A percentile compares a stretch with the other conserved stretches of the same genome.
These are phyloP conservation scores for Tetraodon nigroviridis DNA, from an alignment of 2,113 vertebrate species.

Conservation along the genomic window DNA sequence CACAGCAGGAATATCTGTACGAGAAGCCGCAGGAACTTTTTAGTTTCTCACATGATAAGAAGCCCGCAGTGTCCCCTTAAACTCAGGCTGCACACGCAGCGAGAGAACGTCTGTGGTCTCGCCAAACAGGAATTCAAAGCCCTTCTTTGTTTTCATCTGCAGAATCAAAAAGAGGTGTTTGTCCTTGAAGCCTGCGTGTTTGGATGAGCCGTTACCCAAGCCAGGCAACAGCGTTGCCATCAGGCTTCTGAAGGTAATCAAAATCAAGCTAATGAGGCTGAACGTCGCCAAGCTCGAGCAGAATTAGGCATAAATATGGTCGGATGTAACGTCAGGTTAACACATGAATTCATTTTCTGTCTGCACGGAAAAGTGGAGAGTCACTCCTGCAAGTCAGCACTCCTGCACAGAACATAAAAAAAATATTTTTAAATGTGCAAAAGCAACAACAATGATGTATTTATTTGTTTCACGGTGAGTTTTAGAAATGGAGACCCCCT, in stretches of 20 bases:
- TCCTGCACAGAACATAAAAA: too few relatives aligned
- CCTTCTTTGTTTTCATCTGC: conserved; percentile 1
- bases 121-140: neutral
- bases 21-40: conserved; percentile 15
- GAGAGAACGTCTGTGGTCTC: too few relatives aligned
- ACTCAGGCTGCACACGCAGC: neutral
- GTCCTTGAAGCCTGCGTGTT: conserved; percentile 65
- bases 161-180: conserved; percentile 70
- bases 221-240: conserved; percentile 71
- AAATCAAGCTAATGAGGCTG: neutral
- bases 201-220: conserved; percentile 64
- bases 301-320: too few relatives aligned
- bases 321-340: too few relatives aligned
- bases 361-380: too few relatives aligned
- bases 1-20: conserved; percentile 2
- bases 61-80: neutral
- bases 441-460: too few relatives aligned
- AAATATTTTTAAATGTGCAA: too few relatives aligned
- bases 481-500: too few relatives aligned
- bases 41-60: conserved; percentile 4
- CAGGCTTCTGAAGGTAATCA: conserved; percentile 71
- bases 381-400: too few relatives aligned
- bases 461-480: too few relatives aligned
- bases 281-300: neutral
- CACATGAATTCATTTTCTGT: too few relatives aligned